Evolutionary conservation across 1,140 invertebrate genomes (phyloP).

Genomic region (Psilanteris sp.): DNA sequence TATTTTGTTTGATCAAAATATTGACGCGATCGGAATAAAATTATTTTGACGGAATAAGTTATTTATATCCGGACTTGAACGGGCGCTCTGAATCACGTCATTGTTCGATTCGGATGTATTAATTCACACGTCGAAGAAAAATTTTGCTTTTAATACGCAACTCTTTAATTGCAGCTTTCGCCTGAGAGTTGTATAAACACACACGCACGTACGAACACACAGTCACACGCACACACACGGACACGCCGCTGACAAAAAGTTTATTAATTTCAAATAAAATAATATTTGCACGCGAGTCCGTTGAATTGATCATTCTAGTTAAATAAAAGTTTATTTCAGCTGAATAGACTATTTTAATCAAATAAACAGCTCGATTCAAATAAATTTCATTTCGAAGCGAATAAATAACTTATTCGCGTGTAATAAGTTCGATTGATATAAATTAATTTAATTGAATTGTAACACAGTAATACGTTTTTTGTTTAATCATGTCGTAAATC

Average conservation of each 20-base stretch:
- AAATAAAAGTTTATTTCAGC: slow-evolving; percentile 43
- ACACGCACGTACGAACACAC: not conserved
- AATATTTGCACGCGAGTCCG: slow-evolving; percentile 34
- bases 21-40: slow-evolving; percentile 25
- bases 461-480: slow-evolving; percentile 44
- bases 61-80: slow-evolving; percentile 33
- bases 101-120: slow-evolving; percentile 37
- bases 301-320: slow-evolving; percentile 28
- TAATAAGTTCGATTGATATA: slow-evolving; percentile 52
- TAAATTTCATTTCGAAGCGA: slow-evolving; percentile 34
- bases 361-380: slow-evolving; percentile 42
- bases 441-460: slow-evolving; percentile 51
- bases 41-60: slow-evolving; percentile 22
- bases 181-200: slow-evolving; percentile 29
- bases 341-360: slow-evolving; percentile 43
- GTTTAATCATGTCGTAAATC: slow-evolving; percentile 34
- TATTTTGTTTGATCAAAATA: slow-evolving; percentile 41
- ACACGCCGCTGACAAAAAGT: slow-evolving; percentile 45
- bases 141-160: slow-evolving; percentile 24
- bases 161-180: slow-evolving; percentile 50
- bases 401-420: slow-evolving; percentile 40
- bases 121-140: slow-evolving; percentile 50
- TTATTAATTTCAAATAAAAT: slow-evolving; percentile 60
- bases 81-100: slow-evolving; percentile 25
- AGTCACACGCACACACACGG: not conserved